Evolutionary conservation across 2,797 vertebrate species (phyloP).

Genomic region (Neosilurus mollespiculum): DNA sequence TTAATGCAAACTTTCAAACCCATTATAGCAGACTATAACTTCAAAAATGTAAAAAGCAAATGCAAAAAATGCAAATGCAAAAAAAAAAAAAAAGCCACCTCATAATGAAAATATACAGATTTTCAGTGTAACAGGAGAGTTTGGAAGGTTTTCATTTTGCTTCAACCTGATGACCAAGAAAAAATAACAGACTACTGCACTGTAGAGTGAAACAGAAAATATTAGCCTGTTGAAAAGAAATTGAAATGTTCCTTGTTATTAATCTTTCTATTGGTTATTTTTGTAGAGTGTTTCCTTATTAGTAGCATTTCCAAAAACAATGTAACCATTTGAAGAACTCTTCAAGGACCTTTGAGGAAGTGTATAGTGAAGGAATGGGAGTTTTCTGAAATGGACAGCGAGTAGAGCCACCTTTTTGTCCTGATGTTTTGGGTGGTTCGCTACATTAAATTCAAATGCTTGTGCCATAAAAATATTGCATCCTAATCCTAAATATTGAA

Average conservation of each 20-base stretch:
- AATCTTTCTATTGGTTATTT: neutral
- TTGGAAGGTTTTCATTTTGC: too few relatives aligned
- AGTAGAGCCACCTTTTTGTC: neutral
- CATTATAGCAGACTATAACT: too few relatives aligned
- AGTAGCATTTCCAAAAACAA: neutral
- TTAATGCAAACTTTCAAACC: too few relatives aligned
- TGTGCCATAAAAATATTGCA: neutral
- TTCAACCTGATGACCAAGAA: neutral
- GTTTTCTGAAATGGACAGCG: neutral
- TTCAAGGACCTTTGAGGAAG: neutral
- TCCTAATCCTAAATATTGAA: too few relatives aligned
- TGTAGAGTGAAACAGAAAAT: neutral
- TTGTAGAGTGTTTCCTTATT: neutral
- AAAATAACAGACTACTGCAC: neutral
- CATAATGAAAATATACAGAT: too few relatives aligned
- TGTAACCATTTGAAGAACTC: neutral
- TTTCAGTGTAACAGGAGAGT: too few relatives aligned
- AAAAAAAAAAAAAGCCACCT: too few relatives aligned
- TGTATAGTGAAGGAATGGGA: neutral
- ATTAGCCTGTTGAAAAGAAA: neutral
- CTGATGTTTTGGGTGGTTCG: neutral
- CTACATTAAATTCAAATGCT: neutral
- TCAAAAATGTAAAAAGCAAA: too few relatives aligned
- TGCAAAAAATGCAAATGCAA: too few relatives aligned
- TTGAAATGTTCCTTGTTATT: neutral